Base-by-base conservation (phyloP, 2,888 invertebrate genomes). In the Apeira syringaria region DNA sequence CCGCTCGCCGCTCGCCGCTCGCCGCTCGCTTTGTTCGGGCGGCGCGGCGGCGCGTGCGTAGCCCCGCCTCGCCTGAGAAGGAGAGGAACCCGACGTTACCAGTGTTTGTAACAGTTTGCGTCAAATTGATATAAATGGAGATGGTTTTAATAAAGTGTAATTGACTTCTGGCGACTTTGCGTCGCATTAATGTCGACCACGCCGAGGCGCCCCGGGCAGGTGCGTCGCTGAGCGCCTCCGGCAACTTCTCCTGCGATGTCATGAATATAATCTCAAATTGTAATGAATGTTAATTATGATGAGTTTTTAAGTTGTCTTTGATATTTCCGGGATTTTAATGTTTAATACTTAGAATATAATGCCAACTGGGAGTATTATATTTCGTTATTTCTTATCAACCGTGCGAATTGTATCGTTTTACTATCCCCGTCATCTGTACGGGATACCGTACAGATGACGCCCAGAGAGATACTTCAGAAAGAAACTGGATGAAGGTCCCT, bases 91-190 rank as follows among this genome's bases (percentile, higher is more conserved):
- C 83, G 83, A 87, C 87, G 87, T 88, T 86, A 80, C 86, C 86
- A 88, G 88, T 89, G 88, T 89, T 89, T 88, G 88, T 88, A 88
- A 87, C 88, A 87, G 87, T 88, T 89, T 88, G 87, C 86, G 84
- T 88, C 88, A 89, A 89, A 89, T 89, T 89, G 88, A 89, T 88
- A 89, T 89, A 88, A 89, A 88, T 89, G 87, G 86, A 87, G 88
- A 87, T 80, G 87, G 86, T 87, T 89, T 89, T 89, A 89, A 89
- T 89, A 88, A 88, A 88, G 85, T 88, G 85, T 89, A 89, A 89
- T 89, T 88, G 88, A 89, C 88, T 89, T 88, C 87, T 87, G 87
- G 83, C 82, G 84, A 89, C 82, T 88, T 87, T 82, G 82, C 84
- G 82, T 83, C 83, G 82, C 86, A 86, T 86, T 87, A 87, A 87